Evolutionary conservation across 2,113 vertebrate species (phyloP), one percentile per base, ranked within the genome.

Genomic region (Ploceus nigricollis): DNA sequence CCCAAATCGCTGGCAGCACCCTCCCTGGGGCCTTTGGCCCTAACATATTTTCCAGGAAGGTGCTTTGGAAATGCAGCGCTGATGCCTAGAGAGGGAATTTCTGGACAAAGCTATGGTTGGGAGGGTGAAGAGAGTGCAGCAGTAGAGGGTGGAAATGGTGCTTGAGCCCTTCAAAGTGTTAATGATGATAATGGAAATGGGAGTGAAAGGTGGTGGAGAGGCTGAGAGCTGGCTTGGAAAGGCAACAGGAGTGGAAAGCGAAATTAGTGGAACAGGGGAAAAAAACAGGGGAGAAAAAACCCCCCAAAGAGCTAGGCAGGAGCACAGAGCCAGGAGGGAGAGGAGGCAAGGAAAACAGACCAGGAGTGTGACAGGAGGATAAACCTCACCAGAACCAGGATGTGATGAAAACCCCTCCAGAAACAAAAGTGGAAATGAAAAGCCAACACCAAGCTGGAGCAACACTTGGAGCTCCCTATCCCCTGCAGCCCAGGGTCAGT

Each of bases 221-320:
- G 80, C 47, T 92, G 75, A 78, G 47, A 82, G 80, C 25, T 19
- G 65, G 22, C 37, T 61, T 17, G 31, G 89, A 66, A 65, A 79
- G 69, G 60, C 37, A 27, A 22, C 13, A 31, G 50, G 40, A 68
- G 22, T 10, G 7, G 60, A 48, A 63, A 58, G 66, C 2, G 73
- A 66, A 87, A 93, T 48, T 10, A 51, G 25, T 63, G 51, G 27
- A 75, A 87, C 0, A 2, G 33, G 31, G 17, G 2, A 2, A 54
- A 63, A 33, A 7, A 3, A 20, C 2, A 2, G 17, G 6, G 4
- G 16, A 14, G 1, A 1, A 1, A 7, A 40, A 51, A 40, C 3
- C 0, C 2, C 2, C 5, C 2, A 3, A 5, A 82, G 39, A 73
- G 39, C 18, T 10, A 70, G 25, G 39, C 47, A 68, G 72, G 44